Conservation (phyloP, 2,888 invertebrate species). For the Polydrusus tereticollis region DNA sequence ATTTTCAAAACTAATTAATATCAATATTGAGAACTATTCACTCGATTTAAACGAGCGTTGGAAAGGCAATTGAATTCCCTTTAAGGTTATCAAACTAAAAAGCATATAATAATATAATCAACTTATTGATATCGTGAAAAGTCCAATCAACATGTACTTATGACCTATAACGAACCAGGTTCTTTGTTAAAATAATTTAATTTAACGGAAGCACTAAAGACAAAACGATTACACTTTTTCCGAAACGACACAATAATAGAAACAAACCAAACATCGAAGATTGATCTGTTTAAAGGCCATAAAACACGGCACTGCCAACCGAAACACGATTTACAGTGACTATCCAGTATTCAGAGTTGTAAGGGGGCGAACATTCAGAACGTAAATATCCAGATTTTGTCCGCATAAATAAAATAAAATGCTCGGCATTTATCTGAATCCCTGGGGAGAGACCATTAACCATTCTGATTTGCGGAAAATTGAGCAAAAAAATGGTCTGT, state of each 20-base stretch:
- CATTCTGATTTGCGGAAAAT: constrained; percentile 42
- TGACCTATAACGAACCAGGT: background rate
- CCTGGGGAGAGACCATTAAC: constrained; percentile 41
- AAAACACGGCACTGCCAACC: constrained; percentile 9
- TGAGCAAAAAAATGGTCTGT: constrained; percentile 42
- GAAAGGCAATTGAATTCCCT: no score
- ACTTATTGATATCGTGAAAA: no score
- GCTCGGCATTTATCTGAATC: constrained; percentile 39
- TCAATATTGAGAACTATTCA: no score
- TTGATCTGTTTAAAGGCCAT: background rate
- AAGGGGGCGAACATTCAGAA: constrained; percentile 19
- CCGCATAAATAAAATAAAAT: constrained; percentile 46
- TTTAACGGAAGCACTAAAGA: background rate
- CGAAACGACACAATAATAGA: background rate
- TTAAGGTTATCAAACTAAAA: no score
- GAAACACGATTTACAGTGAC: constrained; percentile 24
- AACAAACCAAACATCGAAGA: background rate
- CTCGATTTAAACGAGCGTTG: no score
- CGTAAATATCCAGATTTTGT: constrained; percentile 44
- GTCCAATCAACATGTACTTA: no score
- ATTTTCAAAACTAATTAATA: no score
- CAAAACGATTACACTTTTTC: background rate
- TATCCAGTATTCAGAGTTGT: constrained; percentile 14
- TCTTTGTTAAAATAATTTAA: no score
- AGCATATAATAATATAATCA: no score